Evolutionary conservation across 2,113 vertebrate species (phyloP).

Genomic region (Tringa solitaria): DNA sequence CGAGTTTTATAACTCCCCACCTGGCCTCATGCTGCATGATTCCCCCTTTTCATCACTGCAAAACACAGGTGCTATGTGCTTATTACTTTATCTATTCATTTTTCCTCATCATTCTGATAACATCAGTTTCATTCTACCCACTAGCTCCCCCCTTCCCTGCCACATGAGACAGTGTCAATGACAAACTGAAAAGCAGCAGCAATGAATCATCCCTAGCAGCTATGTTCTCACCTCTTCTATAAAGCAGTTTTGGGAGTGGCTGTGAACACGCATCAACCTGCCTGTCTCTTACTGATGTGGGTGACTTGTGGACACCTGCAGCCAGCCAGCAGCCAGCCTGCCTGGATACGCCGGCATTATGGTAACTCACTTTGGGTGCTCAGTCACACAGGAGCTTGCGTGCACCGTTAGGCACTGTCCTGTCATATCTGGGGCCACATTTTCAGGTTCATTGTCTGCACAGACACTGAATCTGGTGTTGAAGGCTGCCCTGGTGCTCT

Average conservation of each 20-base stretch:
- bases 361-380: not conserved
- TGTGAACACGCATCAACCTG: not conserved
- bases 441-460: not conserved
- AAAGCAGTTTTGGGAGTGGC: not conserved
- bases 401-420: not conserved
- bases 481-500: not conserved
- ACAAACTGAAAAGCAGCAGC: not conserved
- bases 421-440: not conserved
- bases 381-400: not conserved
- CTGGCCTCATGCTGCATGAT: not conserved
- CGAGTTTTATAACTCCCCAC: not conserved
- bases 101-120: not conserved
- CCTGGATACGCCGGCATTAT: fast-evolving
- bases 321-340: not conserved
- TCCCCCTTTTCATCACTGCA: not conserved
- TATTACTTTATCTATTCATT: not conserved
- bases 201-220: not conserved
- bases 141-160: not conserved
- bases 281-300: fast-evolving
- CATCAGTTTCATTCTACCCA: not conserved
- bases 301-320: not conserved
- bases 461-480: not conserved
- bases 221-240: not conserved
- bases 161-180: not conserved
- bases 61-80: not conserved